Evolutionary conservation across 2,113 vertebrate species (phyloP).

Genomic region (Microcebus ravelobensis): DNA sequence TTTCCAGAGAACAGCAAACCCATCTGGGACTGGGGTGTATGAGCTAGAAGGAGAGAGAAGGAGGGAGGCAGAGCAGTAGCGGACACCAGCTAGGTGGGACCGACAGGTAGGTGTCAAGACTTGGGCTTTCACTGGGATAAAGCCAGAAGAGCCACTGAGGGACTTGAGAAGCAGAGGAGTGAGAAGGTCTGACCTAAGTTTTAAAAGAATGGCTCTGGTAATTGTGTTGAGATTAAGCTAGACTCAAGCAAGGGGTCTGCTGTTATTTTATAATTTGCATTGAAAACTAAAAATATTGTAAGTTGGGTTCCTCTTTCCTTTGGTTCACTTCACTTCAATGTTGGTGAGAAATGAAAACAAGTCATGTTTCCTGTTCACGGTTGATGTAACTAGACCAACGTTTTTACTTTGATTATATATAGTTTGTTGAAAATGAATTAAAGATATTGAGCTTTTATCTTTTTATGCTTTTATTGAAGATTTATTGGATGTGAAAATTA

Average conservation of each 20-base stretch:
- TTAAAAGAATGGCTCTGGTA: not conserved
- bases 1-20: not conserved
- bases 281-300: constrained; percentile 45
- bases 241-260: not conserved
- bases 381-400: not conserved
- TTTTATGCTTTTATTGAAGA: not conserved
- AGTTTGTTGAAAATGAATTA: not conserved
- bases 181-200: not conserved
- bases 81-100: not conserved
- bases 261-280: constrained; percentile 53
- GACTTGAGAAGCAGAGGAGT: not conserved
- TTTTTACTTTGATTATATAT: not conserved
- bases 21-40: accelerated
- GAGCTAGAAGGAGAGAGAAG: not conserved
- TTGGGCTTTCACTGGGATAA: not conserved
- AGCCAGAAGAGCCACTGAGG: not conserved
- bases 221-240: not conserved
- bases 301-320: constrained; percentile 60
- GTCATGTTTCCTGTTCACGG: constrained; percentile 22
- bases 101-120: not conserved
- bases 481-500: not conserved
- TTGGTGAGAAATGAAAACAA: not conserved
- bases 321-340: not conserved
- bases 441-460: not conserved
- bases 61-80: not conserved